phyloP scores from a whole-genome alignment of 2,888 invertebrate genomes.

The Rotaria magnacalcarata region DNA sequence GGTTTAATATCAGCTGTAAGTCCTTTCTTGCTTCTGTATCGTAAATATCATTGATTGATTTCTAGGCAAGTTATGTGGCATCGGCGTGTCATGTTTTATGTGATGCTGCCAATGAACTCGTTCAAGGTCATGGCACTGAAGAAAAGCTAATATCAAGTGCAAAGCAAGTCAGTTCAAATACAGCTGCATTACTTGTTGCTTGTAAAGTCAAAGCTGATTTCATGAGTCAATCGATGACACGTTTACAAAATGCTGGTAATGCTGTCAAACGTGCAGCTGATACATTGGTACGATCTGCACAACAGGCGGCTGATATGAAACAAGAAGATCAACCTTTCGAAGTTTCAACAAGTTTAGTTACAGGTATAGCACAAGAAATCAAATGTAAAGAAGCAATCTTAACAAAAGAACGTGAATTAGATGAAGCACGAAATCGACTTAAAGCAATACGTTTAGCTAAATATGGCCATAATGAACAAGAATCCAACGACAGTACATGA shows the following conservation, averaged over 20 bases:
- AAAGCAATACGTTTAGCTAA: constrained; percentile 45
- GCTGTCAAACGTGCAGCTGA: constrained; percentile 95
- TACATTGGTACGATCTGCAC: constrained; percentile 86
- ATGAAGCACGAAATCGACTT: constrained; percentile 42
- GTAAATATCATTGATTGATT: constrained; percentile 36
- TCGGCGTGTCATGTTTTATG: constrained; percentile 95
- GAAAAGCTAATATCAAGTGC: constrained; percentile 93
- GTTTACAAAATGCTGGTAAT: constrained; percentile 69
- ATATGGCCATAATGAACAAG: constrained; percentile 39
- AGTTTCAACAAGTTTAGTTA: constrained; percentile 41
- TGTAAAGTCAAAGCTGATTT: constrained; percentile 98
- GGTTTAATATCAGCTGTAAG: constrained; percentile 79
- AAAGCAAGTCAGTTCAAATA: constrained; percentile 81
- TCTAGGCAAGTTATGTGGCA: constrained; percentile 78
- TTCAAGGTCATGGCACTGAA: constrained; percentile 71
- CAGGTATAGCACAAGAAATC: constrained; percentile 46
- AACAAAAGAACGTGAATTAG: constrained; percentile 45
- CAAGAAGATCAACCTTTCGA: constrained; percentile 72
- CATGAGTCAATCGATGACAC: constrained; percentile 82
- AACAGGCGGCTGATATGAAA: constrained; percentile 81
- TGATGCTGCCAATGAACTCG: constrained; percentile 92
- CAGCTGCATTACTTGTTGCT: constrained; percentile 91
- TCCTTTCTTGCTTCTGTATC: constrained; percentile 48
- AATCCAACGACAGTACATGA: constrained; percentile 9
- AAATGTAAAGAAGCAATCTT: constrained; percentile 42